These are phyloP conservation scores for Dermochelys coriacea DNA, from an alignment of 2,797 vertebrate species.

Conservation along the genomic window DNA sequence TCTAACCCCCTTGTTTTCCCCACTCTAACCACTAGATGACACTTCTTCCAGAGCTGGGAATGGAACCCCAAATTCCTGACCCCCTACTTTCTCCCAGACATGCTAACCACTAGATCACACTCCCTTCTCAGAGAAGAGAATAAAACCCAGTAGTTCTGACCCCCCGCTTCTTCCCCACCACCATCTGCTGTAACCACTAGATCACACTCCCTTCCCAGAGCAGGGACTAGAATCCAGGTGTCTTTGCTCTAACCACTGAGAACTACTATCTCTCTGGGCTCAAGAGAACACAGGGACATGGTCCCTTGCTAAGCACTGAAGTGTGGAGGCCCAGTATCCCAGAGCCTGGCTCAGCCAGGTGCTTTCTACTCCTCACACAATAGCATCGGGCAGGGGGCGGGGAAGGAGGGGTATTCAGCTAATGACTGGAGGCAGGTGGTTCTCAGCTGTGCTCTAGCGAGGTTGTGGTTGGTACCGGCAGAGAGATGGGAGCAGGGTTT, in stretches of 20 bases:
- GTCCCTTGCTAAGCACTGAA: not conserved
- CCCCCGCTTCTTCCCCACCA: too few relatives aligned
- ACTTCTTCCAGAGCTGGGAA: too few relatives aligned
- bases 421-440: too few relatives aligned
- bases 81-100: too few relatives aligned
- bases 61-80: too few relatives aligned
- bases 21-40: too few relatives aligned
- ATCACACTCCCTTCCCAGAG: not conserved
- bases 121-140: not conserved
- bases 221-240: not conserved
- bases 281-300: not conserved
- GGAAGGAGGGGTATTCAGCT: too few relatives aligned
- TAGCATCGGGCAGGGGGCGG: fast-evolving
- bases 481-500: not conserved
- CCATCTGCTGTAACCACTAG: not conserved
- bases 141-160: not conserved
- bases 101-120: not conserved
- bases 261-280: not conserved
- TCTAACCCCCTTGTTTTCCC: too few relatives aligned
- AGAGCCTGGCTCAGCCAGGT: not conserved
- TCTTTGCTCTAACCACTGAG: not conserved
- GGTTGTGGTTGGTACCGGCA: not conserved
- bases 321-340: too few relatives aligned
- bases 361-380: not conserved
- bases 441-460: not conserved